Conservation (phyloP, 30 jellyfish, hydroid and myxozoan genomes). For the Chironex yamaguchii region DNA sequence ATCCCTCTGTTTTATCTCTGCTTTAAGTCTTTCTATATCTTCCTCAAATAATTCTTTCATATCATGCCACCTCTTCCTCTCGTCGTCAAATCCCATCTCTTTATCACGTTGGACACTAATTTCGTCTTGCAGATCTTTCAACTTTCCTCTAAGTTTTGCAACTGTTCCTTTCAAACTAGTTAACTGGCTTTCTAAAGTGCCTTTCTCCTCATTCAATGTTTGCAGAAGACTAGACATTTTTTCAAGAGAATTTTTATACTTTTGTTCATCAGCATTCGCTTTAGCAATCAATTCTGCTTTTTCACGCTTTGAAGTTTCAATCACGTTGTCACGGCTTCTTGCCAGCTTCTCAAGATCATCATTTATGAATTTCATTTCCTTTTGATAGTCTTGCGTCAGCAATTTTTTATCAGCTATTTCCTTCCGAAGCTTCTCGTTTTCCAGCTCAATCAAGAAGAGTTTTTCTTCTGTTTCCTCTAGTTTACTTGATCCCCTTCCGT, state of each 20-base stretch:
- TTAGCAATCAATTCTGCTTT: not conserved
- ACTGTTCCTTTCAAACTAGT: not conserved
- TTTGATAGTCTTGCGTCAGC: conserved; percentile 14
- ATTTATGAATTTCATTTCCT: not conserved
- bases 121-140: not conserved
- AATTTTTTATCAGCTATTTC: conserved; percentile 30
- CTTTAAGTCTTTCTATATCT: conserved; percentile 63
- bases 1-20: conserved; percentile 36
- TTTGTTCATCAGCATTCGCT: not conserved
- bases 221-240: not conserved
- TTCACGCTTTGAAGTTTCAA: not conserved
- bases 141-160: not conserved
- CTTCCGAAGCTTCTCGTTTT: conserved; percentile 62
- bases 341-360: not conserved
- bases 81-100: conserved; percentile 46
- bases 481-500: conserved; percentile 9
- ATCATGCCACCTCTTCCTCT: conserved; percentile 52
- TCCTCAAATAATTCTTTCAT: not conserved
- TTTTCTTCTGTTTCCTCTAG: conserved; percentile 29
- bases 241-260: not conserved
- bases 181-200: not conserved
- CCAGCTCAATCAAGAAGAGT: conserved; percentile 66
- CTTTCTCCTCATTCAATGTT: not conserved
- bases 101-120: conserved; percentile 16
- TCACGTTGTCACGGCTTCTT: not conserved